Conservation (phyloP, 2,888 invertebrate species). For the Encarsia formosa region DNA sequence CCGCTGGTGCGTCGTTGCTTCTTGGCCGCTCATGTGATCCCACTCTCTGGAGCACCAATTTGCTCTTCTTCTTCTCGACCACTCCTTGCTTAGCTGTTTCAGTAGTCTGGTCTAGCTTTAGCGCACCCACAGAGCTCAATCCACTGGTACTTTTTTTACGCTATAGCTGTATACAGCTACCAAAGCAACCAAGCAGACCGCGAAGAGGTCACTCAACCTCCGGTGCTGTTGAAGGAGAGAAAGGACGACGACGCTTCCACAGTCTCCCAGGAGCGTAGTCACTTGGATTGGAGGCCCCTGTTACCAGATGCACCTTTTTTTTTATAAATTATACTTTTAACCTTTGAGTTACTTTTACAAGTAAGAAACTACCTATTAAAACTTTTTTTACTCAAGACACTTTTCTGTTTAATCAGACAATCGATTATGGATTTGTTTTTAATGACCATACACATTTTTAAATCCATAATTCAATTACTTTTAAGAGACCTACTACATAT, state of each 20-base stretch:
- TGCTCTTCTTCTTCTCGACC: conserved; percentile 59
- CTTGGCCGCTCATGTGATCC: conserved; percentile 55
- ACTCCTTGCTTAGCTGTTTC: conserved; percentile 53
- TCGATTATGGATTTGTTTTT: too few species aligned
- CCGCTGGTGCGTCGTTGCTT: conserved; percentile 44
- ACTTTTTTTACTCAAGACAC: too few species aligned
- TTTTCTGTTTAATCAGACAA: too few species aligned
- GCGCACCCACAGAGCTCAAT: neutral
- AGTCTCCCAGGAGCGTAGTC: too few species aligned
- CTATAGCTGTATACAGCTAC: conserved; percentile 1
- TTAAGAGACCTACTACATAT: too few species aligned
- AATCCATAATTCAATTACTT: too few species aligned
- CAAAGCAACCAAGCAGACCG: conserved; percentile 6
- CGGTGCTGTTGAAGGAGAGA: conserved; percentile 8
- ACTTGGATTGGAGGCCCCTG: too few species aligned
- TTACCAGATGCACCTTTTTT: neutral
- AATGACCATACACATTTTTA: too few species aligned
- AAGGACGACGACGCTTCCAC: conserved; percentile 9
- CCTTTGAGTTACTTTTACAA: too few species aligned
- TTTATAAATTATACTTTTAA: too few species aligned
- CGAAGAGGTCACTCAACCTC: conserved; percentile 24
- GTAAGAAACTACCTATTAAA: too few species aligned
- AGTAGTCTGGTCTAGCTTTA: too few species aligned
- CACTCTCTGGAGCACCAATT: conserved; percentile 59
- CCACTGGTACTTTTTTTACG: neutral